Conservation (phyloP, 2,888 invertebrate species). For the Lymantria dispar region DNA sequence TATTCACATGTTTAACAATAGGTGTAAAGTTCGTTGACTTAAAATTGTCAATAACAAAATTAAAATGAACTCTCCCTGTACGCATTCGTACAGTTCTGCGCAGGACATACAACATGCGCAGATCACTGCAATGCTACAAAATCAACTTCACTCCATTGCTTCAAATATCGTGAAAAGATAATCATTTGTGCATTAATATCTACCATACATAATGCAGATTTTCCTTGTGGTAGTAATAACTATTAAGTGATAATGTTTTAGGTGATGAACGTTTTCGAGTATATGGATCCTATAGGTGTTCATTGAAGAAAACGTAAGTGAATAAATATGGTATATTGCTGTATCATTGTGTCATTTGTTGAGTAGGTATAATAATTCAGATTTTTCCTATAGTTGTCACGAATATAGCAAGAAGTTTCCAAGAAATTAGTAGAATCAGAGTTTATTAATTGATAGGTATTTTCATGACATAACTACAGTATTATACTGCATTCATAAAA, state of each 20-base stretch:
- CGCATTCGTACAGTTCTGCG: conserved; percentile 58
- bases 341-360: conserved; percentile 14
- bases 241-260: conserved; percentile 44
- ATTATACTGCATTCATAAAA: too few species aligned
- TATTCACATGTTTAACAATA: conserved; percentile 27
- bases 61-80: conserved; percentile 50
- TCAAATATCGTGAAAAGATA: conserved; percentile 54
- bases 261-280: conserved; percentile 25
- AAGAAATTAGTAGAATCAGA: too few species aligned
- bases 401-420: too few species aligned
- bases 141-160: conserved; percentile 66
- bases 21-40: conserved; percentile 61
- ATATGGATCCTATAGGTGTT: conserved; percentile 34
- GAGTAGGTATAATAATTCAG: too few species aligned
- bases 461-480: too few species aligned
- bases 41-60: conserved; percentile 70
- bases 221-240: conserved; percentile 26
- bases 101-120: conserved; percentile 73
- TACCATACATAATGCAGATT: conserved; percentile 46
- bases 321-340: conserved; percentile 14
- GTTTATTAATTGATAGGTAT: too few species aligned
- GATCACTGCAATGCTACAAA: conserved; percentile 78
- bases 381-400: too few species aligned
- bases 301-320: conserved; percentile 40
- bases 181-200: conserved; percentile 45